A percentile compares a stretch with the other conserved stretches of the same genome.
Conservation (phyloP, 2,888 invertebrate genomes). For the Diarsia mendica region DNA sequence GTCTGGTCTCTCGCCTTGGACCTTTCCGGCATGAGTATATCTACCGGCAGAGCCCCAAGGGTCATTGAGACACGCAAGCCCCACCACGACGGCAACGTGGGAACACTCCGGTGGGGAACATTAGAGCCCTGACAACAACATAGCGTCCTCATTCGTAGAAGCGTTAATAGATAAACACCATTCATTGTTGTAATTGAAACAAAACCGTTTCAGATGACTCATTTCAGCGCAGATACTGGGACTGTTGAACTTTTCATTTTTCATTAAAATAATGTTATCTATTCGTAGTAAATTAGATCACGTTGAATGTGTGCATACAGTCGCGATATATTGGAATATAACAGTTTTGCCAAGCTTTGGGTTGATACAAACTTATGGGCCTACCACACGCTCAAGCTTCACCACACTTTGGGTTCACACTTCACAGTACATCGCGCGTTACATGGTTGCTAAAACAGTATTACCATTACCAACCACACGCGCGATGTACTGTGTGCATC, state of each 20-base stretch:
- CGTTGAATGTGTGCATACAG: neutral
- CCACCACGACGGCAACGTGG: too few relatives aligned
- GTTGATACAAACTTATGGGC: neutral
- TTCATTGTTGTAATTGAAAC: constrained; percentile 26
- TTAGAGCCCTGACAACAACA: neutral
- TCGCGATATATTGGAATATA: neutral
- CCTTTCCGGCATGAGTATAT: too few relatives aligned
- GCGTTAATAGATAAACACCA: neutral
- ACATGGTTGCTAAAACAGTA: too few relatives aligned
- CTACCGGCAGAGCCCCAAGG: too few relatives aligned
- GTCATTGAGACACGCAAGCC: too few relatives aligned
- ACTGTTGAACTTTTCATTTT: constrained; percentile 27
- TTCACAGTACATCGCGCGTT: too few relatives aligned
- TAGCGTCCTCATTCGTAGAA: constrained; percentile 1
- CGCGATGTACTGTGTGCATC: too few relatives aligned
- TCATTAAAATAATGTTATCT: constrained; percentile 6
- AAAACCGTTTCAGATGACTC: constrained; percentile 29
- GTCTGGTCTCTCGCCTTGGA: too few relatives aligned
- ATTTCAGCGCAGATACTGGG: constrained; percentile 14
- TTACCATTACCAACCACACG: too few relatives aligned
- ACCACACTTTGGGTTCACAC: too few relatives aligned
- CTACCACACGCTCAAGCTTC: too few relatives aligned
- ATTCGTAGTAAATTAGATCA: neutral
- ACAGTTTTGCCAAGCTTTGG: neutral
- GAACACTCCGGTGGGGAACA: too few relatives aligned